Evolutionary conservation across 1,140 invertebrate genomes (phyloP), one percentile per base, ranked within the genome.

Genomic region (Subanguina moxae): DNA sequence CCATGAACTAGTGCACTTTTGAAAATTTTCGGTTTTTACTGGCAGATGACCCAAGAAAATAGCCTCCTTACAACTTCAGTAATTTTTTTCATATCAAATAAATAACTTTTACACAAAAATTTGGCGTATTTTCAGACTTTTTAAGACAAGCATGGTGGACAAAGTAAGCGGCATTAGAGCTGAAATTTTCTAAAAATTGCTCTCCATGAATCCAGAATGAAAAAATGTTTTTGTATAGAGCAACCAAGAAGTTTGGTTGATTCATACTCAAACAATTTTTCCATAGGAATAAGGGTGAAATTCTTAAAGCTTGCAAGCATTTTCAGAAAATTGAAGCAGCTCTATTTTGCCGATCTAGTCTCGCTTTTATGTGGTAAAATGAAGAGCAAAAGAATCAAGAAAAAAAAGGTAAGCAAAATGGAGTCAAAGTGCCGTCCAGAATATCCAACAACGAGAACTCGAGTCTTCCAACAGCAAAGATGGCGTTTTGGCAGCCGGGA

Each of bases 31-130:
- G n/a, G n/a, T n/a, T n/a, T n/a, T n/a, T n/a, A n/a, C n/a, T n/a
- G n/a, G n/a, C n/a, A n/a, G n/a, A n/a, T n/a, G n/a, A n/a, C n/a
- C n/a, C n/a, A n/a, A n/a, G n/a, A n/a, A n/a, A n/a, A n/a, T n/a
- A n/a, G n/a, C n/a, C n/a, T 45, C n/a, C n/a, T 45, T n/a, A 45
- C n/a, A 45, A 45, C 17, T 52, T 52, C 48, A 15, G 3, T 7
- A 19, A 21, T 3, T 52, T 52, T 52, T 25, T 19, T 52, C n/a
- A 8, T 21, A 7, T 7, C 48, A 21, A 3, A 21, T 45, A 21
- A 52, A 52, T 52, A 52, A 45, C 43, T 52, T 19, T 52, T 52
- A 8, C 3, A 52, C 48, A 52, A 52, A 52, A 52, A 52, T 21
- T 52, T 52, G 48, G 48, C 48, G 48, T 25, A 52, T 52, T 52